Conservation (phyloP, 2,113 vertebrate genomes). For the Blennius ocellaris region DNA sequence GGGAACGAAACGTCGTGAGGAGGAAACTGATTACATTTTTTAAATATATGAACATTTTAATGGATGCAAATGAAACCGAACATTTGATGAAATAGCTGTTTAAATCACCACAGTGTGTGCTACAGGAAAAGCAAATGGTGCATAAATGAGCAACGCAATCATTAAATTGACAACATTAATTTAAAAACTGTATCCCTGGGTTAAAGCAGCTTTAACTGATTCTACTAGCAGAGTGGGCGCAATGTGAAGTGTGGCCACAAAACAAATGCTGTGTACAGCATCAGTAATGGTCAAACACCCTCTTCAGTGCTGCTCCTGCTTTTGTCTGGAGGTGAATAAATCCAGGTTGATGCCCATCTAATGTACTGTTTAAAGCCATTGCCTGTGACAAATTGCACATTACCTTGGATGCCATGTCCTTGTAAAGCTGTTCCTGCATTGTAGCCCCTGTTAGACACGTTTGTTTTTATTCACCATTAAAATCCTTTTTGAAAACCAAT, state of each 20-base stretch:
- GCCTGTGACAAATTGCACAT: conserved; percentile 65
- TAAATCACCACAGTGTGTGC: neutral
- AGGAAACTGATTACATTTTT: neutral
- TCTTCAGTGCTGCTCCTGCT: conserved; percentile 33
- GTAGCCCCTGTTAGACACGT: conserved; percentile 38
- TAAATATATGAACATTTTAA: conserved; percentile 14
- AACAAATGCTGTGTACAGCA: conserved; percentile 31
- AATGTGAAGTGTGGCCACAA: conserved; percentile 19
- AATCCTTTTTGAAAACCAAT: neutral
- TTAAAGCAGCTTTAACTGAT: conserved; percentile 18
- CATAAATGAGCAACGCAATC: neutral
- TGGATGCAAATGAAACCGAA: conserved; percentile 15
- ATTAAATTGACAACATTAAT: conserved; percentile 13
- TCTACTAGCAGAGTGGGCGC: conserved; percentile 23
- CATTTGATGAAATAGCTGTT: neutral
- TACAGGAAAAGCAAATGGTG: conserved; percentile 19
- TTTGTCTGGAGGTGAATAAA: conserved; percentile 63
- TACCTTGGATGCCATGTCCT: conserved; percentile 57
- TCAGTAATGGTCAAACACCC: conserved; percentile 61
- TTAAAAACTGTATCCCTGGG: conserved; percentile 19
- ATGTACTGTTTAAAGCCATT: conserved; percentile 61
- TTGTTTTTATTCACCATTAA: conserved; percentile 31
- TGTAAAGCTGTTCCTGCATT: conserved; percentile 38
- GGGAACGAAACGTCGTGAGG: no score
- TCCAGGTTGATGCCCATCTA: conserved; percentile 57